A percentile compares a stretch with the other conserved stretches of the same genome.
These are phyloP conservation scores for Pararge aegeria DNA, from an alignment of 1,140 invertebrate species.

Conservation along the genomic window DNA sequence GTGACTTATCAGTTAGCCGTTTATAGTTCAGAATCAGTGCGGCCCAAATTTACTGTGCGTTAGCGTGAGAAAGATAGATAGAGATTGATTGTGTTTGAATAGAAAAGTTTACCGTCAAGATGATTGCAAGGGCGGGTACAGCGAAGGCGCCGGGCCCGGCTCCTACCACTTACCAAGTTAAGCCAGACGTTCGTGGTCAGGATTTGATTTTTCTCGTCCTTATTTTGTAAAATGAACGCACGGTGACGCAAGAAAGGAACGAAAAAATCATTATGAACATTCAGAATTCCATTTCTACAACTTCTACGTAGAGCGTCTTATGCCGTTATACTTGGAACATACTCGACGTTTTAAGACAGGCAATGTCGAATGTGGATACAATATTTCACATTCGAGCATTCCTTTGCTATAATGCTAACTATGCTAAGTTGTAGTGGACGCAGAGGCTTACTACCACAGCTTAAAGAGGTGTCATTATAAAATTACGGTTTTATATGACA, in stretches of 20 bases:
- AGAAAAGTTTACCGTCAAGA: constrained; percentile 35
- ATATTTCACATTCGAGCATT: too few species aligned
- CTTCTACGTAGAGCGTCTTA: too few species aligned
- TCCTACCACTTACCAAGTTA: constrained; percentile 95
- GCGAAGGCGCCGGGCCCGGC: constrained; percentile 72
- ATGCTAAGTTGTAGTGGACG: too few species aligned
- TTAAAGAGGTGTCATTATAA: too few species aligned
- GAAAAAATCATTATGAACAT: constrained; percentile 68
- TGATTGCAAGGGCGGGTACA: constrained; percentile 59
- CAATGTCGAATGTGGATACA: too few species aligned
- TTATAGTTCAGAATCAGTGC: constrained; percentile 32
- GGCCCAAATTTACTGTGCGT: constrained; percentile 38
- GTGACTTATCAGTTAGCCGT: constrained; percentile 29
- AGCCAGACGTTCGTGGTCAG: constrained; percentile 98
- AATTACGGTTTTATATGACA: too few species aligned
- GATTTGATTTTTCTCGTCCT: constrained; percentile 94
- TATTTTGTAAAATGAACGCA: constrained; percentile 77
- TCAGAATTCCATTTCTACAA: neutral
- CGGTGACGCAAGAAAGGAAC: constrained; percentile 74
- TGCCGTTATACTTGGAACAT: neutral
- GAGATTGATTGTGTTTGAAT: constrained; percentile 27
- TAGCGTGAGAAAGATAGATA: constrained; percentile 31
- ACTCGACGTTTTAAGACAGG: neutral
- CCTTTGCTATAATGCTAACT: too few species aligned
- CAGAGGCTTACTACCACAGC: too few species aligned